A percentile compares a stretch with the other conserved stretches of the same genome.
Conservation (phyloP, 2,888 invertebrate species). For the Epinotia demarniana region DNA sequence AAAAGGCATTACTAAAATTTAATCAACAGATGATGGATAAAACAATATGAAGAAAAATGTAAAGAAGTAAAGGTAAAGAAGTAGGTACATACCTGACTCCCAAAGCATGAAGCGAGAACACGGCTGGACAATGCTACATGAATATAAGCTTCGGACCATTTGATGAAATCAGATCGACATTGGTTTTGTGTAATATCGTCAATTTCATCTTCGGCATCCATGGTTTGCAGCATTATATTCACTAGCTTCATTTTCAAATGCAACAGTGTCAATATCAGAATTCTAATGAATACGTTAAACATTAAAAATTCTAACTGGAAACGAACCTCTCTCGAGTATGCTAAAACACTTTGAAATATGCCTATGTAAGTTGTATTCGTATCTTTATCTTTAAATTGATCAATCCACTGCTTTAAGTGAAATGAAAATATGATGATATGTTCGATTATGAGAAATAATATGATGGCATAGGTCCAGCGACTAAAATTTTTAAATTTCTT, state of each 20-base stretch:
- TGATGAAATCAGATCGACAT: not conserved
- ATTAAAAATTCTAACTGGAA: constrained; percentile 19
- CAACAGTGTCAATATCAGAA: not conserved
- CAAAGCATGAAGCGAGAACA: constrained; percentile 3
- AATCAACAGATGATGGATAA: too few species aligned
- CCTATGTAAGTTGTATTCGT: not conserved
- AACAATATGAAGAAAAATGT: not conserved
- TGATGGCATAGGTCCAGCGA: not conserved
- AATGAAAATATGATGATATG: not conserved
- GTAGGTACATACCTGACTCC: constrained; percentile 12
- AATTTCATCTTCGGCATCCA: not conserved
- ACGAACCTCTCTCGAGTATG: constrained; percentile 19
- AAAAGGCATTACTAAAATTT: too few species aligned
- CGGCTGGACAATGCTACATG: not conserved
- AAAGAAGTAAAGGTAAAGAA: too few species aligned
- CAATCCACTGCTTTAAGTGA: not conserved
- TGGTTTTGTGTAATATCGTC: not conserved
- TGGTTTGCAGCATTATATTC: not conserved
- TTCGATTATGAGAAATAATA: not conserved
- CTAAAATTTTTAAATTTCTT: not conserved
- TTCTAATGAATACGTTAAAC: constrained; percentile 13
- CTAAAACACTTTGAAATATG: not conserved
- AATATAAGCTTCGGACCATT: constrained; percentile 8
- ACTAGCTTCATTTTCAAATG: constrained; percentile 5
- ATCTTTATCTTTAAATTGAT: not conserved